A percentile compares a stretch with the other conserved stretches of the same genome.
Evolutionary conservation across 53 echinoderm and acorn worm species (phyloP).

Genomic region (Antedon mediterranea): DNA sequence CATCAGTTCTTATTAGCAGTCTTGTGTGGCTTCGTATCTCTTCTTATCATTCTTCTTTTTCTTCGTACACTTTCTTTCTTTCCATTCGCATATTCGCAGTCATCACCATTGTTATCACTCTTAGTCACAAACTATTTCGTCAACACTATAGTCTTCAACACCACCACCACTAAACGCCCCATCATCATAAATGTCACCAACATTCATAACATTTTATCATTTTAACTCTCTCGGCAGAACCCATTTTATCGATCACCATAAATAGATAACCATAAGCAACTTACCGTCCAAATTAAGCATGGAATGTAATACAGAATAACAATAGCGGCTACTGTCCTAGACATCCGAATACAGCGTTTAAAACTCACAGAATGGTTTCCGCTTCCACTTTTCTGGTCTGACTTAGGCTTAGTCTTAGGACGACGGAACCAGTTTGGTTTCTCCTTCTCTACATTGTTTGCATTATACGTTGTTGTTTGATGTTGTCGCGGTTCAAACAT

Average conservation of each 20-base stretch:
- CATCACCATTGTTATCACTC: too few species aligned
- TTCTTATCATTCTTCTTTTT: too few species aligned
- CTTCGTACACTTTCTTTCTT: too few species aligned
- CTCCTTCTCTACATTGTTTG: not conserved
- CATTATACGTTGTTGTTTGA: not conserved
- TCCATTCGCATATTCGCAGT: too few species aligned
- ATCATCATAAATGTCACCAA: constrained; percentile 10
- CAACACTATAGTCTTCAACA: not conserved
- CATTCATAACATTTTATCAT: too few species aligned
- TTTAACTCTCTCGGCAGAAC: too few species aligned
- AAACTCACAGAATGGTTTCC: constrained; percentile 12
- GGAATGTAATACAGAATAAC: constrained; percentile 49
- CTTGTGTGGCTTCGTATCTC: too few species aligned
- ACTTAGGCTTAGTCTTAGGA: not conserved
- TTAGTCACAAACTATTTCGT: too few species aligned
- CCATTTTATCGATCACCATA: too few species aligned
- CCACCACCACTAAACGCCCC: not conserved
- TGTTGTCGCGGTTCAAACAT: constrained; percentile 15
- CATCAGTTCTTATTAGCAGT: too few species aligned
- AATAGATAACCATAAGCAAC: constrained; percentile 4
- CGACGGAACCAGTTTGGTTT: not conserved
- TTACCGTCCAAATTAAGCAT: constrained; percentile 52
- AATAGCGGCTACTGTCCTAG: constrained; percentile 41
- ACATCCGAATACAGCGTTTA: constrained; percentile 48
- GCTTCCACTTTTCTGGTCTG: not conserved